phyloP scores from a whole-genome alignment of 1,140 invertebrate species.

The Drosophila pseudoananassae region DNA sequence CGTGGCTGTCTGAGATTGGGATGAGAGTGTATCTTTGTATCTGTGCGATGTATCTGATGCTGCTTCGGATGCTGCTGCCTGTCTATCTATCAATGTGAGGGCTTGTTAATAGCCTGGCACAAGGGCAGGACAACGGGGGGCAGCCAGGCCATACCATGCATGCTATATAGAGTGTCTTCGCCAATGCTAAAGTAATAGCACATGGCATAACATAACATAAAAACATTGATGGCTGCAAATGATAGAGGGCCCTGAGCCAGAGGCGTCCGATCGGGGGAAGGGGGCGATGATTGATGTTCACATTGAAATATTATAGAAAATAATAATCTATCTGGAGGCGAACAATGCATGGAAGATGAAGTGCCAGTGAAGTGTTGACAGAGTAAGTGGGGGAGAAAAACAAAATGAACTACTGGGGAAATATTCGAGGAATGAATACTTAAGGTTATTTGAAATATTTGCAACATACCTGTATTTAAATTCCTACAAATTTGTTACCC shows the following conservation, averaged over 20 bases:
- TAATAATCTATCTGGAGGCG: conserved; percentile 33
- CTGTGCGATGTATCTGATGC: conserved; percentile 25
- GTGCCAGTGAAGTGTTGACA: conserved; percentile 27
- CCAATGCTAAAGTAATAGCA: conserved; percentile 80
- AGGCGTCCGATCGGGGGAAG: conserved; percentile 2
- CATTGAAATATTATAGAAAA: conserved; percentile 43
- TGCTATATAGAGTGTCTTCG: conserved; percentile 52
- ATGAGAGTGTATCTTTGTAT: conserved; percentile 47
- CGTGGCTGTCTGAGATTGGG: conserved; percentile 56
- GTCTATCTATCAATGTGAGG: conserved; percentile 19
- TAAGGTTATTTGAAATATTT: not conserved
- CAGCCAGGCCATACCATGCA: conserved; percentile 13
- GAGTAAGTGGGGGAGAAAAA: not conserved
- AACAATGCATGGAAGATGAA: conserved; percentile 19
- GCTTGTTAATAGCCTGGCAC: conserved; percentile 52
- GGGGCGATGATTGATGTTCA: conserved; percentile 41
- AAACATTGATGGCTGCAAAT: conserved; percentile 75
- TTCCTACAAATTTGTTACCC: not conserved
- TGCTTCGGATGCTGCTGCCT: conserved; percentile 2
- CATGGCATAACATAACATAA: conserved; percentile 69
- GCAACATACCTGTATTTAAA: not conserved
- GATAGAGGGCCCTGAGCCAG: conserved; percentile 51
- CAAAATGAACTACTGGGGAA: not conserved
- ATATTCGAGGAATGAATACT: not conserved
- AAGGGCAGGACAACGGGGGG: conserved; percentile 12